Evolutionary conservation across 2,888 invertebrate genomes (phyloP), one percentile per base, ranked within the genome.

Genomic region (Andrena fulva): DNA sequence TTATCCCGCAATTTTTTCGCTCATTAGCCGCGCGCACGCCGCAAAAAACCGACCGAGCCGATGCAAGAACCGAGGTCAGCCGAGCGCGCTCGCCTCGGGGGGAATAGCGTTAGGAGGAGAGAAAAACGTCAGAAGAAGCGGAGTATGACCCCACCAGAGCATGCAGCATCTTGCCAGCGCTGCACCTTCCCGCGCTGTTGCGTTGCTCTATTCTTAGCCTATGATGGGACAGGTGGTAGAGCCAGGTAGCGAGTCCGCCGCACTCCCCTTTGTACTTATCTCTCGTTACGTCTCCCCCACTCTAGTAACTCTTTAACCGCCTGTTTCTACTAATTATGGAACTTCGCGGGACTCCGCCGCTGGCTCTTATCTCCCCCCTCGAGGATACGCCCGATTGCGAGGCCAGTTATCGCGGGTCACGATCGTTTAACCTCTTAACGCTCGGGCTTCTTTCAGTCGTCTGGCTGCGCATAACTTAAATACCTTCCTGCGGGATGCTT

Each of bases 121-220:
- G 82, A 82, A 87, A 74, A 76, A 83, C 64, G n/a, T 20, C 24
- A 82, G 42, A 69, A 78, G 69, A 75, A 80, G 10, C 56, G 69
- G 80, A 83, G 74, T 69, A 83, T 83, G 87, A 87, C 80, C 87
- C 78, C 75, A 33, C 84, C 85, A 83, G 70, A 33, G 80, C 67
- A 50, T 48, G 83, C 72, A 77, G 71, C 87, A 85, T 87, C 85
- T 85, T 87, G 85, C 87, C 70, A 84, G 86, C 87, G 85, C 78
- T 64, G 77, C 74, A 76, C 69, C 68, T 74, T 73, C 73, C 67
- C 71, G 69, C 33, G 78, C 77, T 85, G 86, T 87, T 86, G 82
- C 89, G 85, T 87, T 89, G 85, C 90, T 90, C 93, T 93, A 93
- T 92, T 92, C 92, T 91, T 92, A 92, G 92, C 89, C 91, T 90